These are phyloP conservation scores for Orthosia gracilis DNA, from an alignment of 2,888 invertebrate species.

Conservation along the genomic window DNA sequence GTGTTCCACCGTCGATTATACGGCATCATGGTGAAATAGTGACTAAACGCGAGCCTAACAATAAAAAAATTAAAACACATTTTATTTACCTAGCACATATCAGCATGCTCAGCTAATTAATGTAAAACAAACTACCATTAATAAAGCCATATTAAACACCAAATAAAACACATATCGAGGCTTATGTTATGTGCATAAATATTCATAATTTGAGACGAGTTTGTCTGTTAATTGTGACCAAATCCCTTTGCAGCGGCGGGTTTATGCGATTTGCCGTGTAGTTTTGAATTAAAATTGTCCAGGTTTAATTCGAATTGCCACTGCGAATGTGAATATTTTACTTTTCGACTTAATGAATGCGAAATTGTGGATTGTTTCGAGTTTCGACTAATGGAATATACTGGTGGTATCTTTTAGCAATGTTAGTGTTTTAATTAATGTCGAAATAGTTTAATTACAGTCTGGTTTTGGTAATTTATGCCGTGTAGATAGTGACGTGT, in stretches of 20 bases:
- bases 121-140: conserved; percentile 17
- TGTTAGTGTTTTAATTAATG: conserved; percentile 8
- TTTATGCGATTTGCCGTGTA: conserved; percentile 56
- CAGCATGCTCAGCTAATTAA: not conserved
- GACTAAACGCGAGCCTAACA: too few relatives aligned
- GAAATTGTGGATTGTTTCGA: conserved; percentile 44
- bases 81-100: not conserved
- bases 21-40: too few relatives aligned
- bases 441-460: conserved; percentile 10
- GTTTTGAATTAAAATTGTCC: conserved; percentile 72
- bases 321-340: conserved; percentile 50
- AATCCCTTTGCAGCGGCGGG: conserved; percentile 66
- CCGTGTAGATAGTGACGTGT: not conserved
- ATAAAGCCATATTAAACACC: conserved; percentile 24
- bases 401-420: not conserved
- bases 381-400: conserved; percentile 44
- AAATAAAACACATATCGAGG: conserved; percentile 47
- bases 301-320: conserved; percentile 48
- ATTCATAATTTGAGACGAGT: conserved; percentile 59
- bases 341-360: conserved; percentile 45
- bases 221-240: conserved; percentile 77
- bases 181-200: conserved; percentile 59
- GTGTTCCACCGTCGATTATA: not conserved
- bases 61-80: too few relatives aligned
- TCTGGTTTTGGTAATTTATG: not conserved